These are phyloP conservation scores for Hermetia illucens DNA, from an alignment of 1,140 invertebrate genomes.

Conservation along the genomic window DNA sequence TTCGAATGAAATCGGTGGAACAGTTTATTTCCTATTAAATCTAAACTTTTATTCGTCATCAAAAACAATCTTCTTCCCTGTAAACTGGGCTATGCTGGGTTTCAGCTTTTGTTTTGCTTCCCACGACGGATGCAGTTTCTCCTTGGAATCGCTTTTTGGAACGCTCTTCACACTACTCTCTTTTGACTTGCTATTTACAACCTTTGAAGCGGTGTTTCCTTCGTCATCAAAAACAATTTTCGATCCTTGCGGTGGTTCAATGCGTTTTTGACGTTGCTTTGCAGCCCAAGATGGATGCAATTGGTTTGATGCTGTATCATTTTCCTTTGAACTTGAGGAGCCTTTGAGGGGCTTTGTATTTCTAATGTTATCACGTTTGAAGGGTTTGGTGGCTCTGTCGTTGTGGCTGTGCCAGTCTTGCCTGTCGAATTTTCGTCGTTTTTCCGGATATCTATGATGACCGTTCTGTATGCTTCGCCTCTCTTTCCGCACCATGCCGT, in stretches of 20 bases:
- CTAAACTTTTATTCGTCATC: slow-evolving; percentile 13
- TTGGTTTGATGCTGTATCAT: slow-evolving; percentile 1
- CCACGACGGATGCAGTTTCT: slow-evolving; percentile 45
- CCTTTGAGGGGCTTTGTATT: background rate
- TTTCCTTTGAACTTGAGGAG: background rate
- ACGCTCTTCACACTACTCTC: background rate
- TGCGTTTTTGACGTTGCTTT: background rate
- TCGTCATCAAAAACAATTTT: slow-evolving; percentile 4
- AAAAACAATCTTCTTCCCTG: slow-evolving; percentile 30
- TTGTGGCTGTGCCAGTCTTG: too few relatives aligned
- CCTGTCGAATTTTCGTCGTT: slow-evolving; percentile 11
- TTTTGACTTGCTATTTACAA: background rate
- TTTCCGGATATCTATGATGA: background rate
- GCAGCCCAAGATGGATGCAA: slow-evolving; percentile 1
- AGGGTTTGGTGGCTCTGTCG: background rate
- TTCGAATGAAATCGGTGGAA: too few relatives aligned
- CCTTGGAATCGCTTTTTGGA: slow-evolving; percentile 6
- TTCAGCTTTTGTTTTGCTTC: slow-evolving; percentile 37
- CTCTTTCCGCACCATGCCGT: slow-evolving; percentile 2
- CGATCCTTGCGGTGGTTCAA: background rate
- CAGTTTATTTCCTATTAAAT: too few relatives aligned
- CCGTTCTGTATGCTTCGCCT: slow-evolving; percentile 4
- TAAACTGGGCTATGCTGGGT: slow-evolving; percentile 20
- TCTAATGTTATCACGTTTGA: background rate
- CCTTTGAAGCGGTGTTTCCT: slow-evolving; percentile 5